phyloP scores from a whole-genome alignment of 2,797 vertebrate genomes.

The Leontopithecus rosalia region DNA sequence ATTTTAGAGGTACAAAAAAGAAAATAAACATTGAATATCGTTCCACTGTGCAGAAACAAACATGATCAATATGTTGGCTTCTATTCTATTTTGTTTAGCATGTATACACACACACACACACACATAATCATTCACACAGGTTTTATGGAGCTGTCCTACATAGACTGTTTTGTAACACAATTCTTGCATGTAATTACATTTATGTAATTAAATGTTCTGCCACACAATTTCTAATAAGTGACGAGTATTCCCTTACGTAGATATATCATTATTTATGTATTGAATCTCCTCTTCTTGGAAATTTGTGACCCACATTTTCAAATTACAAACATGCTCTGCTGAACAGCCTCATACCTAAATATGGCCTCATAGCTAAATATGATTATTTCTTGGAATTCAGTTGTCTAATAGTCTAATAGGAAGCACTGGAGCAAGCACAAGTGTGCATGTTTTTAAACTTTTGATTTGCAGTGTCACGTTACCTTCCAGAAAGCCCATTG shows the following conservation, averaged over 20 bases:
- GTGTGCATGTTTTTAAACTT: background rate
- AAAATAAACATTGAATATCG: background rate
- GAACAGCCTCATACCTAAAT: background rate
- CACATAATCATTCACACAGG: background rate
- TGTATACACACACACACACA: background rate
- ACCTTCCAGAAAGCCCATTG: background rate
- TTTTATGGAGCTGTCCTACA: background rate
- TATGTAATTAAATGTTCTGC: background rate
- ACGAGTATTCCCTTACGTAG: background rate
- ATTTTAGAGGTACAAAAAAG: background rate
- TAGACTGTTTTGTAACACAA: background rate
- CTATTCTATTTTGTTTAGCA: background rate
- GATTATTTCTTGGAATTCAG: background rate
- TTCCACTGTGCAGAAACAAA: background rate
- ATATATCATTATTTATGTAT: background rate
- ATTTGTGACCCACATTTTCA: background rate
- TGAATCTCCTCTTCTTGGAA: slow-evolving; percentile 22
- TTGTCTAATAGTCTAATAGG: background rate
- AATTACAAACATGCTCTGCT: background rate
- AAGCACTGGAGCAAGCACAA: background rate
- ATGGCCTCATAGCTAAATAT: background rate
- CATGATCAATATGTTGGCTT: background rate
- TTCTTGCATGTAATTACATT: background rate
- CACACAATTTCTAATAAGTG: background rate
- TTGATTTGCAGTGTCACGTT: background rate